A percentile compares a stretch with the other conserved stretches of the same genome.
These are phyloP conservation scores for Notothenia coriiceps DNA, from an alignment of 2,113 vertebrate genomes.

Conservation along the genomic window DNA sequence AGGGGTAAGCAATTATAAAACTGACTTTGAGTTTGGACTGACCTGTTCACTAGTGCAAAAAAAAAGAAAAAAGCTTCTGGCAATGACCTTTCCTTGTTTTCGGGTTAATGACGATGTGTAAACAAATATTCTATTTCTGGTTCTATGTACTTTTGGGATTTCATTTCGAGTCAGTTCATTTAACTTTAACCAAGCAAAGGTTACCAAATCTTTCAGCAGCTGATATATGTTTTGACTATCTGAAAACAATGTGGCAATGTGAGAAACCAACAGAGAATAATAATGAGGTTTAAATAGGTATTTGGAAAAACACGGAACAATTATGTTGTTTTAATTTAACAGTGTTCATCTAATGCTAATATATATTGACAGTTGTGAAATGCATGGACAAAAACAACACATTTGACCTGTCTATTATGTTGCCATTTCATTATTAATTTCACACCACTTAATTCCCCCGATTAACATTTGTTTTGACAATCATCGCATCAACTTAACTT, in stretches of 20 bases:
- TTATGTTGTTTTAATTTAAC: neutral
- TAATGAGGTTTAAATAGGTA: too few relatives aligned
- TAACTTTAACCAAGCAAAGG: neutral
- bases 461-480: neutral
- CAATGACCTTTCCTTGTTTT: slow-evolving; percentile 36
- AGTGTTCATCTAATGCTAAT: neutral
- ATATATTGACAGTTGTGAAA: neutral
- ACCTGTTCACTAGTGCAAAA: slow-evolving; percentile 27
- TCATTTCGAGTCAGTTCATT: slow-evolving; percentile 17
- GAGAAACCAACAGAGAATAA: neutral
- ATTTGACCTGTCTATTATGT: neutral
- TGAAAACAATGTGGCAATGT: too few relatives aligned
- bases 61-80: slow-evolving; percentile 23
- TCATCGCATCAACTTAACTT: neutral
- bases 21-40: slow-evolving; percentile 25
- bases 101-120: slow-evolving; percentile 4
- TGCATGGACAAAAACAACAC: neutral
- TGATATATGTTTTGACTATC: neutral
- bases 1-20: neutral
- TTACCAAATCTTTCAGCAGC: neutral
- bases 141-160: neutral
- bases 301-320: neutral
- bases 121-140: neutral
- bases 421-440: neutral
- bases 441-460: neutral